Percentiles rank a stretch among this genome's conserved stretches.
These are phyloP conservation scores for Propithecus deckenii DNA, from an alignment of 2,797 vertebrate genomes.

Conservation along the genomic window DNA sequence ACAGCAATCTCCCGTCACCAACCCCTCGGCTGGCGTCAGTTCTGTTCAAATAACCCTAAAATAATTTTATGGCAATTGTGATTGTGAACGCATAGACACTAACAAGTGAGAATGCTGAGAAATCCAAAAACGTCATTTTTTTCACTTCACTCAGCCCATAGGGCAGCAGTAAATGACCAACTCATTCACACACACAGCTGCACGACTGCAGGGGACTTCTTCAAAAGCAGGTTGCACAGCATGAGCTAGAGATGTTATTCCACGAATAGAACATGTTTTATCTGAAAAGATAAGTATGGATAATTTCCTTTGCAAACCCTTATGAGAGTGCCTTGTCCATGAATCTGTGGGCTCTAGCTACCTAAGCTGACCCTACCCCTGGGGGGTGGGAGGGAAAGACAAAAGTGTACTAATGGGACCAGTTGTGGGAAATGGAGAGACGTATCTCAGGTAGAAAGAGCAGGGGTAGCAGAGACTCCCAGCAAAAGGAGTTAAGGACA, in stretches of 20 bases:
- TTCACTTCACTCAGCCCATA: not conserved
- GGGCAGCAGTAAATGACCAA: not conserved
- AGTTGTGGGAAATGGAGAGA: not conserved
- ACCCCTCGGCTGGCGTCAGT: rapidly evolving
- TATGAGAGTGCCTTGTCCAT: not conserved
- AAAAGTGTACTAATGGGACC: not conserved
- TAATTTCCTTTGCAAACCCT: not conserved
- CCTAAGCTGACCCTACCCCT: not conserved
- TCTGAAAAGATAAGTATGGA: not conserved
- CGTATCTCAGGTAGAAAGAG: not conserved
- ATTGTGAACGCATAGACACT: not conserved
- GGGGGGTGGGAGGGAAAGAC: not conserved
- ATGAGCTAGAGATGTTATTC: not conserved
- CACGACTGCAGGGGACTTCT: not conserved
- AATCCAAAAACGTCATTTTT: not conserved
- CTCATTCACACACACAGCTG: not conserved
- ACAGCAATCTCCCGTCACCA: not conserved
- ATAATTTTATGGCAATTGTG: not conserved
- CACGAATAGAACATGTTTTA: not conserved
- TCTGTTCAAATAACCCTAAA: not conserved
- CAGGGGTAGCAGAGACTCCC: not conserved
- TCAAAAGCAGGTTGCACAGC: not conserved
- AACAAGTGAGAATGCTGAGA: no score
- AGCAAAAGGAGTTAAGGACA: not conserved
- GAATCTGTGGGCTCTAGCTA: not conserved